A percentile compares a stretch with the other conserved stretches of the same genome.
Evolutionary conservation across 2,113 vertebrate species (phyloP).

Genomic region (Caracal caracal): DNA sequence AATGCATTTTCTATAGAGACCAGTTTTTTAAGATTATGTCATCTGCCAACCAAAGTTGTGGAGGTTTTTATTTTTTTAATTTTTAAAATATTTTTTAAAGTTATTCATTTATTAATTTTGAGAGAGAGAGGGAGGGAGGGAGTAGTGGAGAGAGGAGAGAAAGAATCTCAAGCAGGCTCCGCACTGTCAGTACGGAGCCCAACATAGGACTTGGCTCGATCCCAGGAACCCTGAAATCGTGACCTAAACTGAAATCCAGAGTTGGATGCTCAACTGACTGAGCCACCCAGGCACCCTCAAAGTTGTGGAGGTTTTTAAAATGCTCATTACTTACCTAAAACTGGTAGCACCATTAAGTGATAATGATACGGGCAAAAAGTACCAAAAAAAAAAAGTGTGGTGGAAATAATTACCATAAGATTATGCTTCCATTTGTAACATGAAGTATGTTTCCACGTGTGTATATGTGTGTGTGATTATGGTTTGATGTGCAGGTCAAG

Average conservation of each 20-base stretch:
- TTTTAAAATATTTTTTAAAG: too few species aligned
- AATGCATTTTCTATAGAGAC: slow-evolving; percentile 47
- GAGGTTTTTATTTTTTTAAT: neutral
- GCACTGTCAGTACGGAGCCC: too few species aligned
- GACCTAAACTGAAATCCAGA: too few species aligned
- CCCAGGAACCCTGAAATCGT: too few species aligned
- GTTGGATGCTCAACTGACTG: too few species aligned
- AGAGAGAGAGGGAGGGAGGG: too few species aligned
- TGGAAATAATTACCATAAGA: neutral
- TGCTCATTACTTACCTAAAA: slow-evolving; percentile 12
- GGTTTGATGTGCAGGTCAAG: neutral
- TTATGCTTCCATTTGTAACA: neutral
- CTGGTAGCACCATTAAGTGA: neutral
- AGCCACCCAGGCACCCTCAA: neutral
- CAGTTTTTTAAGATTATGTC: slow-evolving; percentile 71
- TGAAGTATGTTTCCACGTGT: neutral
- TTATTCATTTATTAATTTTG: too few species aligned
- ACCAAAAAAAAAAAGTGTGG: neutral
- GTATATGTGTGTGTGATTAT: neutral
- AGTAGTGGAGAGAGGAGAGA: too few species aligned
- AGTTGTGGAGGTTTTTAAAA: slow-evolving; percentile 49
- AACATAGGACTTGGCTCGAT: too few species aligned
- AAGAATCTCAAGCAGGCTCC: too few species aligned
- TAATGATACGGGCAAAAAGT: neutral
- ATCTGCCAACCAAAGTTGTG: neutral